Conservation (phyloP, 2,797 vertebrate genomes). For the Micromesistius poutassou region DNA sequence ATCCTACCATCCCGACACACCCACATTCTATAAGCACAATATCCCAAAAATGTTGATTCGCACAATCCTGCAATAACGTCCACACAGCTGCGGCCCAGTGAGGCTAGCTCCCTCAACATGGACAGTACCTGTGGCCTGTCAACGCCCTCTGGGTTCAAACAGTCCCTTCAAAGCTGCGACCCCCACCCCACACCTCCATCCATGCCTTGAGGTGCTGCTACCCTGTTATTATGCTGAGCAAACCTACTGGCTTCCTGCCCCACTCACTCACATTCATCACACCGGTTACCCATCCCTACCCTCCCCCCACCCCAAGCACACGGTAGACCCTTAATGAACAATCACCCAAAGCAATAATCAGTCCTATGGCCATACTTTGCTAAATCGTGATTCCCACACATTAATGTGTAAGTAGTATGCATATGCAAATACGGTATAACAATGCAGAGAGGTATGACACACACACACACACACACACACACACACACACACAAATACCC, state of each 20-base stretch:
- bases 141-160: constrained; percentile 61
- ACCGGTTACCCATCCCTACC: constrained; percentile 50
- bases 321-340: not conserved
- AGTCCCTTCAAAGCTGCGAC: constrained; percentile 61
- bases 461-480: not conserved
- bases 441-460: not conserved
- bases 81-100: constrained; percentile 63
- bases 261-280: constrained; percentile 53
- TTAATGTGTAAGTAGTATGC: not conserved
- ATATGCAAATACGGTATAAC: too few relatives aligned
- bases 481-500: not conserved
- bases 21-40: constrained; percentile 17
- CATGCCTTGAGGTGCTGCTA: constrained; percentile 49
- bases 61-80: constrained; percentile 25
- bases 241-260: constrained; percentile 66
- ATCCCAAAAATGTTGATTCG: constrained; percentile 17
- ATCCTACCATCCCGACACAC: constrained; percentile 24
- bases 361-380: not conserved
- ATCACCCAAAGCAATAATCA: not conserved
- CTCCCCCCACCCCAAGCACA: constrained; percentile 42
- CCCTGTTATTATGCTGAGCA: constrained; percentile 68
- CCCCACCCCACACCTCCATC: constrained; percentile 30
- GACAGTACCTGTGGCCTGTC: constrained; percentile 62
- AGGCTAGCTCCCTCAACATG: constrained; percentile 31
- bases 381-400: not conserved